A percentile compares a stretch with the other conserved stretches of the same genome.
Evolutionary conservation across 2,797 vertebrate genomes (phyloP).

Genomic region (Phrynocephalus forsythii): DNA sequence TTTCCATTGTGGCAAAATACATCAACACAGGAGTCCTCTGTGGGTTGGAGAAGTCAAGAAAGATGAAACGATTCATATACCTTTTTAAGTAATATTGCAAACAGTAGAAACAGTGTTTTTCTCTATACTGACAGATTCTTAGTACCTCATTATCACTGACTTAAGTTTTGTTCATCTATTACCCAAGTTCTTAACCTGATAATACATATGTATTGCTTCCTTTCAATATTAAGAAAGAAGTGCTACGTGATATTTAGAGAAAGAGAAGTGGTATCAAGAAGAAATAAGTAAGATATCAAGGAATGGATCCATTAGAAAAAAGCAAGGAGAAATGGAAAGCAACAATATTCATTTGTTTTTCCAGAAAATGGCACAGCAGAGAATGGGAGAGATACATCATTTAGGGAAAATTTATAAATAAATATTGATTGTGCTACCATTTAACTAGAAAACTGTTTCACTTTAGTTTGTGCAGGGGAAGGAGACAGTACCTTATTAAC

Average conservation of each 20-base stretch:
- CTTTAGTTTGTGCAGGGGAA: neutral
- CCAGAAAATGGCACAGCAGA: conserved; percentile 26
- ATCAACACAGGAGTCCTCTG: neutral
- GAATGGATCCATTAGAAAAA: conserved; percentile 30
- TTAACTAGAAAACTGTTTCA: neutral
- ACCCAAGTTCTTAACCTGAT: conserved; percentile 30
- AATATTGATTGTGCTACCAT: neutral
- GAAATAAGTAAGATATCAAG: conserved; percentile 25
- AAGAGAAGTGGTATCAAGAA: conserved; percentile 43
- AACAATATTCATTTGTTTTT: conserved; percentile 22
- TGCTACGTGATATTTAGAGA: conserved; percentile 21
- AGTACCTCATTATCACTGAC: neutral
- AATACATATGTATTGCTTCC: conserved; percentile 14
- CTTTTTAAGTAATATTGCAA: neutral
- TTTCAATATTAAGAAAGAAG: neutral
- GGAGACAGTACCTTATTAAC: no score
- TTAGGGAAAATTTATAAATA: neutral
- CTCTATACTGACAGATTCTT: neutral
- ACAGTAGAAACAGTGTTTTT: conserved; percentile 12
- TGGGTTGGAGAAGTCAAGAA: neutral
- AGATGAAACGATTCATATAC: neutral
- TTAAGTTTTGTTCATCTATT: conserved; percentile 24
- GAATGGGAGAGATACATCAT: neutral
- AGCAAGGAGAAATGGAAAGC: conserved; percentile 1
- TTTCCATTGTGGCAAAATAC: neutral